These are phyloP conservation scores for Oryzias javanicus DNA, from an alignment of 2,113 vertebrate genomes.

Conservation along the genomic window DNA sequence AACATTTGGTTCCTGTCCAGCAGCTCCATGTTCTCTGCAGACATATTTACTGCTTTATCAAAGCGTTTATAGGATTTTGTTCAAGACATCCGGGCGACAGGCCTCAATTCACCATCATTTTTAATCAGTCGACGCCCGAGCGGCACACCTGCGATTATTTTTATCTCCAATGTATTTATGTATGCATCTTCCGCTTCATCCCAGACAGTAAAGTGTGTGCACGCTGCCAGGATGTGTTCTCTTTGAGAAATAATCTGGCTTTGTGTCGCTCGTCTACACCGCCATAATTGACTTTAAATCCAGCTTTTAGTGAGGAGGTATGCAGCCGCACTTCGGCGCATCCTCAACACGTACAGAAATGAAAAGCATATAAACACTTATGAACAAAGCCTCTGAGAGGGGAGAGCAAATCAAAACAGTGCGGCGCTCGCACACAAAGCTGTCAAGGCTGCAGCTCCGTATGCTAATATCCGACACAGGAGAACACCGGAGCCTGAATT, in stretches of 20 bases:
- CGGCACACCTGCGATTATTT: slow-evolving; percentile 6
- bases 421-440: slow-evolving; percentile 6
- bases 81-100: slow-evolving; percentile 1
- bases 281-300: slow-evolving; percentile 27
- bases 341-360: slow-evolving; percentile 4
- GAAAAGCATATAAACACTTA: slow-evolving; percentile 15
- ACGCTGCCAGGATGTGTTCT: slow-evolving; percentile 4
- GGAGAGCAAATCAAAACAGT: slow-evolving; percentile 30
- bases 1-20: too few species aligned
- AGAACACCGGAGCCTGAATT: slow-evolving; percentile 17
- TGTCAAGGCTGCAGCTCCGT: slow-evolving; percentile 13
- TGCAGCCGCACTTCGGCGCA: background rate
- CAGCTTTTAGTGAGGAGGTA: background rate
- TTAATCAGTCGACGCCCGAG: slow-evolving; percentile 33
- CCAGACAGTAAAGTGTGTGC: slow-evolving; percentile 17
- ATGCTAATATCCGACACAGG: slow-evolving; percentile 14
- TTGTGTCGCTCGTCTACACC: background rate
- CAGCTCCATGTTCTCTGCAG: too few species aligned
- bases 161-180: background rate
- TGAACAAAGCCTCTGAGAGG: slow-evolving; percentile 14
- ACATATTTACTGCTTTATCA: too few species aligned
- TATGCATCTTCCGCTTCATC: background rate
- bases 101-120: slow-evolving; percentile 53
- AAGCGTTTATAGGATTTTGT: too few species aligned
- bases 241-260: slow-evolving; percentile 11